Percentiles rank a stretch among this genome's conserved stretches.
These are phyloP conservation scores for Sacculina carcini DNA, from an alignment of 2,888 invertebrate genomes.

Conservation along the genomic window DNA sequence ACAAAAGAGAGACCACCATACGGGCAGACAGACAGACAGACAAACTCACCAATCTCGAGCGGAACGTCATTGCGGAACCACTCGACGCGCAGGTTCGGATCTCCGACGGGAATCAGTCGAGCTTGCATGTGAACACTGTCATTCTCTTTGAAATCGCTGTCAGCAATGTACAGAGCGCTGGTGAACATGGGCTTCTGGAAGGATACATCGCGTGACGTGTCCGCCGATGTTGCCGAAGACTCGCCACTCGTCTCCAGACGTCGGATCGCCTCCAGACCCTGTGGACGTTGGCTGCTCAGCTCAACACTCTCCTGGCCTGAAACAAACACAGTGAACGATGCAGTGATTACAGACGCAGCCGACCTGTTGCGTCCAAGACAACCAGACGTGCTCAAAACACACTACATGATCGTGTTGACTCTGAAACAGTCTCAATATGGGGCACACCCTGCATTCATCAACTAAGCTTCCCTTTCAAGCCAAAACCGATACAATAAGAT, in stretches of 20 bases:
- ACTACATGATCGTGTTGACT: too few species aligned
- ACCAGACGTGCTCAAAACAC: too few species aligned
- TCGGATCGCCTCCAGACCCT: slow-evolving; percentile 70
- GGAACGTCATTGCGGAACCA: slow-evolving; percentile 83
- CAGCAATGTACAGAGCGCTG: slow-evolving; percentile 71
- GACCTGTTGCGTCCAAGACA: too few species aligned
- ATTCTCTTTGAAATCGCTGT: slow-evolving; percentile 53
- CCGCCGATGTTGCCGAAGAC: slow-evolving; percentile 25
- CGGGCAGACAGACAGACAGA: too few species aligned
- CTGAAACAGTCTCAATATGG: too few species aligned
- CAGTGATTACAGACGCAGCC: too few species aligned
- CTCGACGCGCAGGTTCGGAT: slow-evolving; percentile 73
- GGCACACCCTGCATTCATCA: too few species aligned
- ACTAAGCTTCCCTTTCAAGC: too few species aligned
- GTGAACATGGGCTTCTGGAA: slow-evolving; percentile 82
- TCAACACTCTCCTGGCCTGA: slow-evolving; percentile 46
- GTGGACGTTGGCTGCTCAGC: slow-evolving; percentile 73
- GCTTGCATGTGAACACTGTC: slow-evolving; percentile 89
- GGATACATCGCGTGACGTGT: slow-evolving; percentile 23
- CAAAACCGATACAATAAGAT: too few species aligned
- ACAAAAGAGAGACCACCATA: too few species aligned
- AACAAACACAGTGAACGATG: slow-evolving; percentile 52
- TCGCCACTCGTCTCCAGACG: slow-evolving; percentile 59
- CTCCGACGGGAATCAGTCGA: slow-evolving; percentile 73
- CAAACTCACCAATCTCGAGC: slow-evolving; percentile 50